Evolutionary conservation across 2,888 invertebrate species (phyloP).

Genomic region (Sarcophaga rosellei): DNA sequence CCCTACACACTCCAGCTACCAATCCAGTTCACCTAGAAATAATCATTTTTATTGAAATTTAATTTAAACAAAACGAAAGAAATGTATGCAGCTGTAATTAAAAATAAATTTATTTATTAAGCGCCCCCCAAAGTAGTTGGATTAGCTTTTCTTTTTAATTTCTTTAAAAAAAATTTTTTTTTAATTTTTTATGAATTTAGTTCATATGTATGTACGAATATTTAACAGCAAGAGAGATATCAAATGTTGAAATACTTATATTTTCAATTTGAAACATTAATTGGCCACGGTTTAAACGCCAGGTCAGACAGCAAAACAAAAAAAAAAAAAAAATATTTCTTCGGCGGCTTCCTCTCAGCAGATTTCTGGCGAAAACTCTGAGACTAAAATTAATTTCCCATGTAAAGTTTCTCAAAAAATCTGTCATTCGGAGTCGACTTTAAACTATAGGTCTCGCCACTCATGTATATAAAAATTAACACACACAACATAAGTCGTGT

Average conservation of each 20-base stretch:
- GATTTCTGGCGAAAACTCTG: no score
- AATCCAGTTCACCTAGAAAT: conserved; percentile 35
- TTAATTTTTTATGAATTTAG: conserved; percentile 1
- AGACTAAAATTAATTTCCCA: no score
- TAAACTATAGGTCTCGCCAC: no score
- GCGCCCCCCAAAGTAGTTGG: conserved; percentile 45
- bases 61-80: conserved; percentile 1
- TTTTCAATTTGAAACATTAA: not conserved
- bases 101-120: conserved; percentile 1
- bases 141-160: conserved; percentile 45
- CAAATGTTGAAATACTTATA: conserved; percentile 11
- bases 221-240: conserved; percentile 17
- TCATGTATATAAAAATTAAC: no score
- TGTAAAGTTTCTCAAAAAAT: no score
- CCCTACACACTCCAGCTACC: not conserved
- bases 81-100: conserved; percentile 54
- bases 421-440: no score
- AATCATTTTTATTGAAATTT: conserved; percentile 9
- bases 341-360: no score
- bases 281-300: no score
- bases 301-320: no score
- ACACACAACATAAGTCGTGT: no score
- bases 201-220: no score
- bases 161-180: not conserved
- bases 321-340: no score